A percentile compares a stretch with the other conserved stretches of the same genome.
Conservation (phyloP, 2,888 invertebrate species). For the Mermis nigrescens region DNA sequence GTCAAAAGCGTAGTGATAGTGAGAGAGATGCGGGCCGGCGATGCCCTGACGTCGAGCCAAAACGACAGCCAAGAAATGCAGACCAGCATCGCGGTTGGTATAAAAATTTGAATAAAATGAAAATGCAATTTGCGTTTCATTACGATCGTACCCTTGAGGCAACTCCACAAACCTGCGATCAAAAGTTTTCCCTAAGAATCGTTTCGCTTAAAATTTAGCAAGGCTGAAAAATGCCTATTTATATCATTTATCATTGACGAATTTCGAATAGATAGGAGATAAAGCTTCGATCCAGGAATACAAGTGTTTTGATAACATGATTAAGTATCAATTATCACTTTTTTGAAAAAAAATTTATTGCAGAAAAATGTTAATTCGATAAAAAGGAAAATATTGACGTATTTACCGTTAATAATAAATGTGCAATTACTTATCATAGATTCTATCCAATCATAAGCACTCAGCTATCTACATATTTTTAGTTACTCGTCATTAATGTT, state of each 20-base stretch:
- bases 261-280: no score
- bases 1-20: constrained; percentile 30
- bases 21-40: constrained; percentile 28
- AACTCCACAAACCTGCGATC: constrained; percentile 27
- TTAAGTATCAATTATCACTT: no score
- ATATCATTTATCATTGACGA: no score
- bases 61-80: constrained; percentile 10
- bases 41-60: constrained; percentile 28
- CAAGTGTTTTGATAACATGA: no score
- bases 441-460: neutral
- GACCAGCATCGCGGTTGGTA: constrained; percentile 24
- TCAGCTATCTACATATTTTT: neutral
- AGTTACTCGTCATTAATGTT: neutral
- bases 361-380: no score
- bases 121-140: constrained; percentile 28
- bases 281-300: no score
- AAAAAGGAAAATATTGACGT: no score
- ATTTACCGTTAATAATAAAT: no score
- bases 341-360: no score
- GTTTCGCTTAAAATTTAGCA: no score
- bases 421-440: neutral
- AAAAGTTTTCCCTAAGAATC: no score
- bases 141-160: constrained; percentile 19
- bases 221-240: no score
- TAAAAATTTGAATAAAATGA: constrained; percentile 30